Evolutionary conservation across 2,113 vertebrate genomes (phyloP).

Genomic region (Takifugu bimaculatus): DNA sequence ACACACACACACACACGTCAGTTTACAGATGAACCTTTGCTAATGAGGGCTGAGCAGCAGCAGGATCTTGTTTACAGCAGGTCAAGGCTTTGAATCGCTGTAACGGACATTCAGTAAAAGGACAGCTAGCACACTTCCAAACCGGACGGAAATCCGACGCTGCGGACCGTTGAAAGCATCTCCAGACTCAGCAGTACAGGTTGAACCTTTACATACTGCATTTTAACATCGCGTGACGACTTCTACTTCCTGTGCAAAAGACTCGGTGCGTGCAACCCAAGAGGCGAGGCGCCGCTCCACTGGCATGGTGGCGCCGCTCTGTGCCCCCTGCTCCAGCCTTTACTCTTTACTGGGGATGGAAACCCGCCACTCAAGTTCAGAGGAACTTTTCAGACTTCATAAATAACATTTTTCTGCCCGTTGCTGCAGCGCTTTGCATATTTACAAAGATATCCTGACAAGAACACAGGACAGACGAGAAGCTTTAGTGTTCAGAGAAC

Average conservation of each 20-base stretch:
- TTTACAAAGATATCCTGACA: constrained; percentile 38
- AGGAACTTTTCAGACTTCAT: constrained; percentile 15
- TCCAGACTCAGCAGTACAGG: constrained; percentile 31
- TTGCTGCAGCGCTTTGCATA: constrained; percentile 8
- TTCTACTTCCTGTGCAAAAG: no score
- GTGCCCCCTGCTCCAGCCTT: neutral
- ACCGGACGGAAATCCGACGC: constrained; percentile 8
- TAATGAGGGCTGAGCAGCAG: no score
- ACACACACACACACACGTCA: no score
- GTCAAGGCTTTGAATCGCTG: constrained; percentile 22
- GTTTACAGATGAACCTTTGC: no score
- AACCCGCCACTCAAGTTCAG: neutral
- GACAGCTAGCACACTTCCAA: constrained; percentile 26
- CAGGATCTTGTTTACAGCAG: constrained; percentile 16
- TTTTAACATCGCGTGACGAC: neutral
- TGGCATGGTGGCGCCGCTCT: no score
- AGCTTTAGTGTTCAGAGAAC: constrained; percentile 59
- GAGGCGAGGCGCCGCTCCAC: no score
- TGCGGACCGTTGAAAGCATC: neutral
- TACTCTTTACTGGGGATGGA: constrained; percentile 14
- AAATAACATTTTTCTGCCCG: constrained; percentile 39
- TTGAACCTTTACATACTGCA: constrained; percentile 7
- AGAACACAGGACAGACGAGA: constrained; percentile 46
- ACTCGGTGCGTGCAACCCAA: no score
- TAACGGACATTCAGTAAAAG: constrained; percentile 38